Evolutionary conservation across 2,113 vertebrate species (phyloP), one percentile per base, ranked within the genome.

Genomic region (Capreolus pygargus): DNA sequence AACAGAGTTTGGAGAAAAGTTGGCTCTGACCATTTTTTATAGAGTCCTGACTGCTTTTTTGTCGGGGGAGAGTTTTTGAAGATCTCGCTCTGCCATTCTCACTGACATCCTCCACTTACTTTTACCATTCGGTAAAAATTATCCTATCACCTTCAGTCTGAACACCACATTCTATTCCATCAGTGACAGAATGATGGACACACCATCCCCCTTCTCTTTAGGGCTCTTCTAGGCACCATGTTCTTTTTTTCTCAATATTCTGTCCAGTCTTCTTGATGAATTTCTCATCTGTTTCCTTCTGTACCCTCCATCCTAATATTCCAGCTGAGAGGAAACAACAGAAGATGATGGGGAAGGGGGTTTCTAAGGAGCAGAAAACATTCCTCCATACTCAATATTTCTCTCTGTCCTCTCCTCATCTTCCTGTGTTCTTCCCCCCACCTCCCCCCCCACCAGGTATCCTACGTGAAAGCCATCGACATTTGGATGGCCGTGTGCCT

Each of bases 401-500:
- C 33, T 9, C 16, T 36, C 36, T 95, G 52, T 54, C 70, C 54
- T 14, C 13, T 45, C 30, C 61, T 86, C 83, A 52, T 54, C 3
- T n/a, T 64, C 70, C 78, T 45, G 28, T 3, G 17, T 21, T 36
- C 61, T 6, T 7, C 33, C 57, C 45, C 84, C 39, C 28, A 6
- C 30, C 96, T 78, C 96, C 50, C 88, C 88, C 2, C 96, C 50
- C 88, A 87, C 2, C 98, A 99, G 99, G 99, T 99, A 97, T 99
- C 99, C 96, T 99, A 99, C 0, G 99, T 99, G 89, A 99, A 99
- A 98, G 99, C 99, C 98, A 99, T 99, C 83, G 99, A 99, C 95
- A 99, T 99, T 98, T 99, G 99, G 99, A 99, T 99, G 99, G 99
- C 99, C 0, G 99, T 99, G 50, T 99, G 99, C 97, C 98, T 99